phyloP scores from a whole-genome alignment of 2,888 invertebrate genomes.

The Acleris literana region DNA sequence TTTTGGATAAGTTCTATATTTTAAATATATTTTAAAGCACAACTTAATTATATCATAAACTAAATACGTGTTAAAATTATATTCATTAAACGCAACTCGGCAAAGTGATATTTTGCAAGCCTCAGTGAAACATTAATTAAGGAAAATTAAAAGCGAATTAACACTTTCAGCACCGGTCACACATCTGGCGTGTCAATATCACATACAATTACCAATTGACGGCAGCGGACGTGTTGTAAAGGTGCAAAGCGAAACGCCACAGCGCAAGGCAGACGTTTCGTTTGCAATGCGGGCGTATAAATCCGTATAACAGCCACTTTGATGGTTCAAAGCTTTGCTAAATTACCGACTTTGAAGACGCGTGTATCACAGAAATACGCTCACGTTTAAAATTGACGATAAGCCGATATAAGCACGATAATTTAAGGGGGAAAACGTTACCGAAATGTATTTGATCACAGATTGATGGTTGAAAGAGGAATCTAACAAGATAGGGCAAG shows the following conservation, averaged over 20 bases:
- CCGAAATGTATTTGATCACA: not conserved
- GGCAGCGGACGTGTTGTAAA: not conserved
- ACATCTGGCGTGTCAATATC: no score
- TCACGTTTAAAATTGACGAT: conserved; percentile 25
- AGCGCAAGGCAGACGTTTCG: conserved; percentile 31
- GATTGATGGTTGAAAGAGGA: not conserved
- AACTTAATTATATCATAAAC: no score
- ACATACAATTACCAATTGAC: no score
- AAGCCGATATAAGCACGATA: no score
- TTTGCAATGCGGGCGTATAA: conserved; percentile 44
- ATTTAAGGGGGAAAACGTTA: not conserved
- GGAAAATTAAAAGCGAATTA: no score
- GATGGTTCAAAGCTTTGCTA: conserved; percentile 46
- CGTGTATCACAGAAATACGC: conserved; percentile 39
- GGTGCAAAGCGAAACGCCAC: conserved; percentile 24
- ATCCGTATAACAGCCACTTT: conserved; percentile 52
- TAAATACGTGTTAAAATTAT: no score
- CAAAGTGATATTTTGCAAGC: no score
- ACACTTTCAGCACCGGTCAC: no score
- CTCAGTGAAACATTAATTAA: no score
- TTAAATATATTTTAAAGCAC: no score
- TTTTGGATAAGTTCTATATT: no score
- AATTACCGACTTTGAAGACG: conserved; percentile 37
- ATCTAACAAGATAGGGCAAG: not conserved
- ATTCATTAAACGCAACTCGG: no score